These are phyloP conservation scores for Trachelipus rathkii DNA, from an alignment of 1,140 invertebrate genomes.

Conservation along the genomic window DNA sequence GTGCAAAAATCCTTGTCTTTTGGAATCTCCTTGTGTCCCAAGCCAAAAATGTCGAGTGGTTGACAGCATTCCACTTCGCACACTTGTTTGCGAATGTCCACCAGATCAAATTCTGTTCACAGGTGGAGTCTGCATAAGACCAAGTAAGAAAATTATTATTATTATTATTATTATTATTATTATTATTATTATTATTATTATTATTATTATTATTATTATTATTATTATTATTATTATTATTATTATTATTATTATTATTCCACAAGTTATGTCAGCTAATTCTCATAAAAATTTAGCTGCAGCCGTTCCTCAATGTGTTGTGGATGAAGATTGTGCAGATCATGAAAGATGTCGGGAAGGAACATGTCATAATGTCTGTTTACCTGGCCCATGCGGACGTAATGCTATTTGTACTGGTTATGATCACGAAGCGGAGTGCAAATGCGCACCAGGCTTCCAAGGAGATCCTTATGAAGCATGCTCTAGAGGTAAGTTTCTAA, in stretches of 20 bases:
- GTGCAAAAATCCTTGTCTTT: constrained; percentile 71
- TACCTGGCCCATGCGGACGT: constrained; percentile 69
- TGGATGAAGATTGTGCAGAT: constrained; percentile 67
- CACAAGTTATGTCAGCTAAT: no score
- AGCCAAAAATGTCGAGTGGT: constrained; percentile 59
- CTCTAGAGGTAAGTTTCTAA: constrained; percentile 49
- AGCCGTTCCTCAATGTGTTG: constrained; percentile 58
- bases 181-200: not conserved
- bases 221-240: no score
- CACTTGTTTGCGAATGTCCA: constrained; percentile 48
- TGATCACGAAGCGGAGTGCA: constrained; percentile 70
- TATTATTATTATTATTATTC: not conserved
- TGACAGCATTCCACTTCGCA: constrained; percentile 46
- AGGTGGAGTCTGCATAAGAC: constrained; percentile 62
- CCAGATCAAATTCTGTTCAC: constrained; percentile 58
- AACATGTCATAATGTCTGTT: constrained; percentile 73
- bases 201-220: not conserved
- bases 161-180: no score
- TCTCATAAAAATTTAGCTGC: not conserved
- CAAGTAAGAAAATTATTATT: constrained; percentile 70
- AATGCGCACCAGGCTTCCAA: constrained; percentile 69
- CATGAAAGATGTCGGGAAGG: constrained; percentile 68
- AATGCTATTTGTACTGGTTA: constrained; percentile 75
- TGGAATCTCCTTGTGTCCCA: constrained; percentile 63
- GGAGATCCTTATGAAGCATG: constrained; percentile 81